Evolutionary conservation across 2,888 invertebrate genomes (phyloP).

Genomic region (Phyto melanocephala): DNA sequence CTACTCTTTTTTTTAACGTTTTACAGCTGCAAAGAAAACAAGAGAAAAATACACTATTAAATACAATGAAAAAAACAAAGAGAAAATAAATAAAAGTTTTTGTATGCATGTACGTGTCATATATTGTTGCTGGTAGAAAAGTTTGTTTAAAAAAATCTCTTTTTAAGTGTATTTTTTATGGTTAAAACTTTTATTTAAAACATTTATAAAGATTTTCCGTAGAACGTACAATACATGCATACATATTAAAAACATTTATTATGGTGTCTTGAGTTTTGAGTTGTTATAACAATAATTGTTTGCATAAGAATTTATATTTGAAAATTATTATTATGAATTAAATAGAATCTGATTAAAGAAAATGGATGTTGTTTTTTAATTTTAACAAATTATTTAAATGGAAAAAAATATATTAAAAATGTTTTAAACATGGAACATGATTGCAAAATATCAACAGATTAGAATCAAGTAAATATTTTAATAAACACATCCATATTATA

Average conservation of each 20-base stretch:
- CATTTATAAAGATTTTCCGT: conserved; percentile 32
- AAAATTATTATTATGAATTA: not conserved
- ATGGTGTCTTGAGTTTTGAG: not conserved
- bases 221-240: not conserved
- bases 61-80: not conserved
- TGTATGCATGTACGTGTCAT: not conserved
- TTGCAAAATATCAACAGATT: too few relatives aligned
- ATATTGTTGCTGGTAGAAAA: not conserved
- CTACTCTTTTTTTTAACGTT: not conserved
- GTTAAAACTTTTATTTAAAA: conserved; percentile 8
- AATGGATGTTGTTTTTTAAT: too few relatives aligned
- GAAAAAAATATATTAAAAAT: too few relatives aligned
- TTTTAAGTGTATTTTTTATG: conserved; percentile 11
- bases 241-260: not conserved
- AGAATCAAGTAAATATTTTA: too few relatives aligned
- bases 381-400: too few relatives aligned
- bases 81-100: not conserved
- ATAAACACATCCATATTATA: too few relatives aligned
- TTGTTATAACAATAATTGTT: not conserved
- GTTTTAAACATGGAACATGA: too few relatives aligned
- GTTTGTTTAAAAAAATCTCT: not conserved
- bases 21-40: conserved; percentile 18
- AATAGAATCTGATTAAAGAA: too few relatives aligned
- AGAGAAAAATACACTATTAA: not conserved
- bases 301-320: not conserved